Evolutionary conservation across 2,797 vertebrate genomes (phyloP), one percentile per base, ranked within the genome.

Genomic region (Cryptoprocta ferox): DNA sequence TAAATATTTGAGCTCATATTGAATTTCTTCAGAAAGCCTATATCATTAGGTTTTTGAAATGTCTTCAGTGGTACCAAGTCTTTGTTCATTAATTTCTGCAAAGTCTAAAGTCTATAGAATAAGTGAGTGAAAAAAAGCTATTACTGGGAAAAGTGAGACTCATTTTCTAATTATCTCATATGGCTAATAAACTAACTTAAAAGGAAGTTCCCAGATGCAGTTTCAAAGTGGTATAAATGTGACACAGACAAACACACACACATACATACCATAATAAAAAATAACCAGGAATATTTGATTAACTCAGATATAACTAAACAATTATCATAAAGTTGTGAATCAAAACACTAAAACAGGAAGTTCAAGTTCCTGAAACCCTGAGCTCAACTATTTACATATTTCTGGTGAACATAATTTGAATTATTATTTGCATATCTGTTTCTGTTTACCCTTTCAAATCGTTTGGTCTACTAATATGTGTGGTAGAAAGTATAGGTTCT

Each of bases 141-240:
- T 89, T 89, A n/a, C 10, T 65, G 12, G 53, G 53, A 88, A 84
- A 28, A 86, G 7, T 68, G 24, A 88, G 11, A 56, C 12, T 87
- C 28, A 63, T 79, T 83, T 94, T 91, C 82, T 87, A n/a, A 63
- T 79, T 78, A 92, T 91, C 76, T 76, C 39, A 35, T 39, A 87
- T 15, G 16, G n/a, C 42, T 61, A 24, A 78, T 50, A 61, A 37
- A 85, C 19, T 75, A 66, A 92, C 3, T 26, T 37, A 39, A 8
- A 92, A 68, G 59, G 15, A 88, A 59, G 18, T 75, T 81, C 12
- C n/a, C 59, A 61, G 15, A 81, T 21, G 16, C 28, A 80, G 66
- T 37, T 78, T 80, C 53, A 75, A 90, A 86, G 65, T 59, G 32
- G 85, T 71, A 78, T 75, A 66, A 56, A 37, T 76, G 81, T 50